phyloP scores from a whole-genome alignment of 2,113 vertebrate species.

The Amazona vittata region DNA sequence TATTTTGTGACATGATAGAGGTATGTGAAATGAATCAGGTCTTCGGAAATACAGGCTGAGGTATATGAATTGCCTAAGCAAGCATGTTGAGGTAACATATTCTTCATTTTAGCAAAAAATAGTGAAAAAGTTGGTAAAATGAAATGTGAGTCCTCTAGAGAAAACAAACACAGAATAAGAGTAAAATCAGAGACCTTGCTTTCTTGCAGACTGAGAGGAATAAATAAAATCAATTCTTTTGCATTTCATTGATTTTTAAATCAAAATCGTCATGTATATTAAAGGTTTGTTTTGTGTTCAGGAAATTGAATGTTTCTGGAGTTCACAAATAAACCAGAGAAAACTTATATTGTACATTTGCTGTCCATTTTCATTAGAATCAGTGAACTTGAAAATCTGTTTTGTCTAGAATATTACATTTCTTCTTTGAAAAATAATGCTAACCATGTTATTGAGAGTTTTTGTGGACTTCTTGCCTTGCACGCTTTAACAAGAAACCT shows the following conservation, averaged over 20 bases:
- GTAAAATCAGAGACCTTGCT: neutral
- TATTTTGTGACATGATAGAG: neutral
- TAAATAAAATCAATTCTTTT: neutral
- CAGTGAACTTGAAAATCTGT: neutral
- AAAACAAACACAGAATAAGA: neutral
- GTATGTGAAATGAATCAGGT: neutral
- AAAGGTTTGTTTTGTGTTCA: neutral
- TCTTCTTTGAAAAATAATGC: neutral
- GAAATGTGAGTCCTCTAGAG: neutral
- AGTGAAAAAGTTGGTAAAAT: neutral
- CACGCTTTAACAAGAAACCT: neutral
- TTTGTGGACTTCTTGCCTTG: neutral
- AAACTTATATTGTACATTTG: neutral
- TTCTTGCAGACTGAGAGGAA: neutral
- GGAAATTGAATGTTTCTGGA: neutral
- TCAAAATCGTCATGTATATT: neutral
- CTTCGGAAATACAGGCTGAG: neutral
- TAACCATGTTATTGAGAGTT: rapidly evolving
- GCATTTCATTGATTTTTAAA: neutral
- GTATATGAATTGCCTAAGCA: neutral
- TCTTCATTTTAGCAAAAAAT: neutral
- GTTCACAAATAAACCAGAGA: neutral
- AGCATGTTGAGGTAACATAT: neutral
- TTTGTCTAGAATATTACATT: neutral
- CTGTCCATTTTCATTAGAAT: neutral